Percentiles rank a stretch among this genome's conserved stretches.
Conservation (phyloP, 2,888 invertebrate genomes). For the Metellina segmentata region DNA sequence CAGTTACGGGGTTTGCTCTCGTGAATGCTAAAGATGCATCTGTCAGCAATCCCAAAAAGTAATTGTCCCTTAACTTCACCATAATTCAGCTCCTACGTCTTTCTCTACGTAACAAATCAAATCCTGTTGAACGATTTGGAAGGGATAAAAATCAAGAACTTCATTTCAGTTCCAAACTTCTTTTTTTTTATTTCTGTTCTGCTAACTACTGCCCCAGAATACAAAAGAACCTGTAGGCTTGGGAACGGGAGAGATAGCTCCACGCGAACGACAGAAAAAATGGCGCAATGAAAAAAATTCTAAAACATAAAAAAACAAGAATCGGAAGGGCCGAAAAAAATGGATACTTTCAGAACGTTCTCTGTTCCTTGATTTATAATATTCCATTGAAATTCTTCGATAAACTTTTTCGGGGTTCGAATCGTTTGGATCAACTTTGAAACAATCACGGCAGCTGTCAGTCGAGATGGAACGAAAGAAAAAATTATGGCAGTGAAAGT, state of each 20-base stretch:
- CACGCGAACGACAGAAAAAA: not conserved
- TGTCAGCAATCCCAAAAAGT: not conserved
- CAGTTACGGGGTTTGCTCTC: not conserved
- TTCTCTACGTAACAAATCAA: not conserved
- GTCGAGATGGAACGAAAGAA: not conserved
- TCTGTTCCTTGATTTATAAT: conserved; percentile 55
- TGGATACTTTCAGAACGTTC: not conserved
- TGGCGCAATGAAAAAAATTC: not conserved
- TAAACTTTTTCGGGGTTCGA: conserved; percentile 14
- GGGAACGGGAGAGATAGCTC: not conserved
- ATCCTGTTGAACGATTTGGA: not conserved
- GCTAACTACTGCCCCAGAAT: not conserved
- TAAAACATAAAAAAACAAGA: not conserved
- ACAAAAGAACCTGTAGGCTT: not conserved
- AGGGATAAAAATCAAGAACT: not conserved
- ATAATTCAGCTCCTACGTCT: not conserved
- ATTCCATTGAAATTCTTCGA: conserved; percentile 41
- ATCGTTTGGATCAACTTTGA: conserved; percentile 33
- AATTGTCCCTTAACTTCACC: not conserved
- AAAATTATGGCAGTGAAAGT: conserved; percentile 1
- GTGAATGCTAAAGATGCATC: not conserved
- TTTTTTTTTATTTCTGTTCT: not conserved
- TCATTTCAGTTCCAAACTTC: not conserved
- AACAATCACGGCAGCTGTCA: conserved; percentile 63
- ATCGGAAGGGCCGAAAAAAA: not conserved